phyloP scores from a whole-genome alignment of 2,113 vertebrate species.

The Brienomyrus longianalis region DNA sequence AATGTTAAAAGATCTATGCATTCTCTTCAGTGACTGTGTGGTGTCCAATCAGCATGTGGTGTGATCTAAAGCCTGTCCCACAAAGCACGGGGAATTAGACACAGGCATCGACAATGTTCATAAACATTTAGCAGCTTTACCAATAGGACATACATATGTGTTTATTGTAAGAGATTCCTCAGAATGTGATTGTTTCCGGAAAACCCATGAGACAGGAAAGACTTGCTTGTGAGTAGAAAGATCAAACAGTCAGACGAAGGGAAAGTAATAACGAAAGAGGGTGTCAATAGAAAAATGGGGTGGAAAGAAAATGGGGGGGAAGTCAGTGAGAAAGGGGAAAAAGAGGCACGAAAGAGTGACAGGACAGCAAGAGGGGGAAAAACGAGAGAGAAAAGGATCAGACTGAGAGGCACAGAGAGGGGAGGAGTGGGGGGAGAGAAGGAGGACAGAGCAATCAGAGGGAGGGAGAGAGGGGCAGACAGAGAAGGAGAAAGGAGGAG shows the following conservation, averaged over 20 bases:
- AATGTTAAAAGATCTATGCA: background rate
- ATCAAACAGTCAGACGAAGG: conserved; percentile 5
- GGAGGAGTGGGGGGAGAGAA: background rate
- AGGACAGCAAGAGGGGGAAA: background rate
- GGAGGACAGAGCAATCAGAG: background rate
- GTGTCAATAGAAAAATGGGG: background rate
- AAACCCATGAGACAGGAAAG: background rate
- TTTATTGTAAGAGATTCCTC: background rate
- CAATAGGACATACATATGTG: background rate
- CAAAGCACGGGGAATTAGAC: background rate
- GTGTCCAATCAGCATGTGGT: conserved; percentile 4
- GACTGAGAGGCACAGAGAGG: conserved; percentile 13
- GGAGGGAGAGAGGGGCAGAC: conserved; percentile 13
- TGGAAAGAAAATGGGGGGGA: conserved; percentile 13
- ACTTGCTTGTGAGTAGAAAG: background rate
- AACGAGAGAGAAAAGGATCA: conserved; percentile 23
- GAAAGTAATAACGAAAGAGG: background rate
- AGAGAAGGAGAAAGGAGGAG: conserved; percentile 36
- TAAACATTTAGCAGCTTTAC: conserved; percentile 3
- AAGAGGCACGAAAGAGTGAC: background rate
- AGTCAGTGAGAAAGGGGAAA: background rate
- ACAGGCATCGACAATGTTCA: background rate
- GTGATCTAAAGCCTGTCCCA: background rate
- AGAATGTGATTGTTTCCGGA: background rate
- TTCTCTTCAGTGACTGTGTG: background rate